phyloP scores from a whole-genome alignment of 2,113 vertebrate genomes.

The Otocyon megalotis region DNA sequence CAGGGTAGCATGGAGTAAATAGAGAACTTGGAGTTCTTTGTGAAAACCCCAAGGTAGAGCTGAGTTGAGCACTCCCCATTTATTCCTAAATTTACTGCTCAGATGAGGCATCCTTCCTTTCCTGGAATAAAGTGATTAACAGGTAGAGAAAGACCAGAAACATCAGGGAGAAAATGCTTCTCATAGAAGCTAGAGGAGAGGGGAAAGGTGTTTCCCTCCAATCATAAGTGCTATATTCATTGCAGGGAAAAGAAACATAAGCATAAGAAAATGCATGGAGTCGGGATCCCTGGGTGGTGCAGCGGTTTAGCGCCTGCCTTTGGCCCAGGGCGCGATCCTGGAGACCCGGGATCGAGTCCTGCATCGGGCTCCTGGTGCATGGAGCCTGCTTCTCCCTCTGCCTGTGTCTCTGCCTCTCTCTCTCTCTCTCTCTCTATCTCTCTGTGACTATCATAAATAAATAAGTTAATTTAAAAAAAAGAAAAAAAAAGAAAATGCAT shows the following conservation, averaged over 20 bases:
- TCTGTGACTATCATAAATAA: too few species aligned
- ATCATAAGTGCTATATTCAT: background rate
- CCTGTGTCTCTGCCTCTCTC: too few species aligned
- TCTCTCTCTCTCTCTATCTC: too few species aligned
- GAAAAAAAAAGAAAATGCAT: constrained; percentile 36
- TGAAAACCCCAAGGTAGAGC: background rate
- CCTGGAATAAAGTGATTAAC: background rate
- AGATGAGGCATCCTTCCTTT: background rate
- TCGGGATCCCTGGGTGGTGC: too few species aligned
- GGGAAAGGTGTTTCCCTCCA: background rate
- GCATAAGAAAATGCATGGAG: background rate
- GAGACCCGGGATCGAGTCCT: too few species aligned
- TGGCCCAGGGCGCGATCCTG: too few species aligned
- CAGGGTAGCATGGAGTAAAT: background rate
- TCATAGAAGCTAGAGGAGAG: background rate
- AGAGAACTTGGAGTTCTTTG: background rate
- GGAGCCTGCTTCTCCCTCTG: too few species aligned
- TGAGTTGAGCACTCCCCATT: background rate
- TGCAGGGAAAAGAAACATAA: background rate
- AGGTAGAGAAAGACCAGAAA: background rate
- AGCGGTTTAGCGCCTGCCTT: too few species aligned
- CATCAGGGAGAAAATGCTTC: background rate
- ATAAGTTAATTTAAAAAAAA: too few species aligned
- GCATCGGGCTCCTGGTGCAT: too few species aligned
- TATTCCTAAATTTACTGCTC: background rate